Evolutionary conservation across 2,113 vertebrate genomes (phyloP).

Genomic region (Neomonachus schauinslandi): DNA sequence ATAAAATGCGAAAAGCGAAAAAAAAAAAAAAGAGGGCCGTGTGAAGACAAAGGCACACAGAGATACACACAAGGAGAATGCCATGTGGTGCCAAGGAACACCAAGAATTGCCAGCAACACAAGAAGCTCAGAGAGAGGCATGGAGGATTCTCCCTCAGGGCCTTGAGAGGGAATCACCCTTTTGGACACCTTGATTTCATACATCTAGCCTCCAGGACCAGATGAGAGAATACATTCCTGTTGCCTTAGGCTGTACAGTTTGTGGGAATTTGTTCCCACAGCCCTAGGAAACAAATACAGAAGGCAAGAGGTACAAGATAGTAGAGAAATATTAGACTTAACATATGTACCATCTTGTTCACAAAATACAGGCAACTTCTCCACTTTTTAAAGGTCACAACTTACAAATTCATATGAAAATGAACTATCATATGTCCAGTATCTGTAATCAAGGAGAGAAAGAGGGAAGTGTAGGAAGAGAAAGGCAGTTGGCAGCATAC

Average conservation of each 20-base stretch:
- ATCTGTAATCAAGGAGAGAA: background rate
- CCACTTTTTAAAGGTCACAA: background rate
- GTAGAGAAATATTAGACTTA: background rate
- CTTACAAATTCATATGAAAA: background rate
- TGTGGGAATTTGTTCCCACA: background rate
- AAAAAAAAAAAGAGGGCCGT: background rate
- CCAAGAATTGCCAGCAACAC: background rate
- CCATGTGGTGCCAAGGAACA: background rate
- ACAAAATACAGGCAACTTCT: background rate
- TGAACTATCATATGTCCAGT: background rate
- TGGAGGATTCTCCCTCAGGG: background rate
- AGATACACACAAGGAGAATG: background rate
- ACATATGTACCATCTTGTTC: background rate
- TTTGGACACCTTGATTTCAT: background rate
- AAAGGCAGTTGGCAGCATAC: background rate
- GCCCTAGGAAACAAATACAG: constrained; percentile 6
- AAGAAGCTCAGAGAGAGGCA: background rate
- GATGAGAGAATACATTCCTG: background rate
- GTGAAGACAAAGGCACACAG: background rate
- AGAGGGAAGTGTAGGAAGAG: background rate
- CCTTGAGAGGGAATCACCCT: background rate
- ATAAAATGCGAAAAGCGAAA: too few species aligned
- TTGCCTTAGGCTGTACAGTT: background rate
- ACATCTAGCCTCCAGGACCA: background rate
- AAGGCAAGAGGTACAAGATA: background rate